A percentile compares a stretch with the other conserved stretches of the same genome.
phyloP scores from a whole-genome alignment of 2,888 invertebrate genomes.

The Oxyscelio sp. region DNA sequence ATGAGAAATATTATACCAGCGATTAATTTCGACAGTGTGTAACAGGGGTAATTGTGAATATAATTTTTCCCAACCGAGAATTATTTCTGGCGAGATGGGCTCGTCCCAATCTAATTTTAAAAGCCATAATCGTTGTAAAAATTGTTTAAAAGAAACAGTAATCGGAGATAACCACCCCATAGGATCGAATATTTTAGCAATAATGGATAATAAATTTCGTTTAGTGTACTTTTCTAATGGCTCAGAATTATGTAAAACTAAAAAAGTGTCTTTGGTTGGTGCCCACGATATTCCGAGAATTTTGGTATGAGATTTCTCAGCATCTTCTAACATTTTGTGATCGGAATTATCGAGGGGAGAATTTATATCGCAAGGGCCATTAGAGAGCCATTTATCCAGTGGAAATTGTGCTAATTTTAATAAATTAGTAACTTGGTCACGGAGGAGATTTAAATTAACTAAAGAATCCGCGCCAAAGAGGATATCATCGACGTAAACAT shows the following conservation, averaged over 20 bases:
- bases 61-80: not conserved
- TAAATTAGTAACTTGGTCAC: not conserved
- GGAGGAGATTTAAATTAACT: too few species aligned
- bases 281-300: too few species aligned
- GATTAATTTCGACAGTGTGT: not conserved
- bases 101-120: slow-evolving; percentile 1
- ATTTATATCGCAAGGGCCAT: too few species aligned
- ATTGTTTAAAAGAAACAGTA: not conserved
- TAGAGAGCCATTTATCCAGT: too few species aligned
- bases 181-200: slow-evolving; percentile 16
- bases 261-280: too few species aligned
- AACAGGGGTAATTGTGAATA: not conserved
- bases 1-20: slow-evolving; percentile 1
- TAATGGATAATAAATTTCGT: not conserved
- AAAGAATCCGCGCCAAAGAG: not conserved
- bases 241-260: too few species aligned
- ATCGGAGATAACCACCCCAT: not conserved
- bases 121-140: not conserved
- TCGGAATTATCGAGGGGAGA: too few species aligned
- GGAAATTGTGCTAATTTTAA: not conserved
- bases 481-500: slow-evolving; percentile 12
- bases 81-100: not conserved
- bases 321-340: too few species aligned
- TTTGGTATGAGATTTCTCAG: too few species aligned
- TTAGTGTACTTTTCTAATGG: too few species aligned